Evolutionary conservation across 2,888 invertebrate species (phyloP).

Genomic region (Dynastes grantii): DNA sequence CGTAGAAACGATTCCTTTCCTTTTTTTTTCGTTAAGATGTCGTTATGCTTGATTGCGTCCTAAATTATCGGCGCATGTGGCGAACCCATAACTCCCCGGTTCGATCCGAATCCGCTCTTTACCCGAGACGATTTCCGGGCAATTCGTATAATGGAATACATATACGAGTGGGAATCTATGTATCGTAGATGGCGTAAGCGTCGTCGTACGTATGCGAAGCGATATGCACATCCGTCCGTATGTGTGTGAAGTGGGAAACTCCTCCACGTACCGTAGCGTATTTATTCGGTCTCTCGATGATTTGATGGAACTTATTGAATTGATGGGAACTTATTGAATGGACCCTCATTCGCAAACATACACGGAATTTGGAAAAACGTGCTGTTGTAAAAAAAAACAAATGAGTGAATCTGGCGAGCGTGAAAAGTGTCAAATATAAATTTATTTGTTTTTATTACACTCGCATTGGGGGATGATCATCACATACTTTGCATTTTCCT

Average conservation of each 20-base stretch:
- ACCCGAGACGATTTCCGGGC: conserved; percentile 31
- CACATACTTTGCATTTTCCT: too few species aligned
- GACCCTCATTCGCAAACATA: neutral
- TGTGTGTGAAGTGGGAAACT: neutral
- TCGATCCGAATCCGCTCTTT: conserved; percentile 8
- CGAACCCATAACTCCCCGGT: conserved; percentile 23
- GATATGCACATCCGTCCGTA: neutral
- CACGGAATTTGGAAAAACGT: neutral
- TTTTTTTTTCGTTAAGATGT: conserved; percentile 28
- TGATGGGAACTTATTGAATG: neutral
- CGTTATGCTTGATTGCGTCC: conserved; percentile 41
- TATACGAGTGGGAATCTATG: neutral
- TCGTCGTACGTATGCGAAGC: neutral
- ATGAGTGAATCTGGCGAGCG: too few species aligned
- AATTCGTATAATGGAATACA: conserved; percentile 35
- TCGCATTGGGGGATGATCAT: too few species aligned
- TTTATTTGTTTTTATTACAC: too few species aligned
- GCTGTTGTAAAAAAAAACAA: neutral
- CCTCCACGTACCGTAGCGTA: conserved; percentile 8
- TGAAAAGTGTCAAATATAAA: too few species aligned
- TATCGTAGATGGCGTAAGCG: neutral
- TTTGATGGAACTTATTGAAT: conserved; percentile 25
- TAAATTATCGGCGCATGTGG: conserved; percentile 40
- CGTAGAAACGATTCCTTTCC: conserved; percentile 10
- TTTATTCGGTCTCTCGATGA: conserved; percentile 13